Base-by-base conservation (phyloP, 2,888 invertebrate genomes). In the Cosmia trapezina region DNA sequence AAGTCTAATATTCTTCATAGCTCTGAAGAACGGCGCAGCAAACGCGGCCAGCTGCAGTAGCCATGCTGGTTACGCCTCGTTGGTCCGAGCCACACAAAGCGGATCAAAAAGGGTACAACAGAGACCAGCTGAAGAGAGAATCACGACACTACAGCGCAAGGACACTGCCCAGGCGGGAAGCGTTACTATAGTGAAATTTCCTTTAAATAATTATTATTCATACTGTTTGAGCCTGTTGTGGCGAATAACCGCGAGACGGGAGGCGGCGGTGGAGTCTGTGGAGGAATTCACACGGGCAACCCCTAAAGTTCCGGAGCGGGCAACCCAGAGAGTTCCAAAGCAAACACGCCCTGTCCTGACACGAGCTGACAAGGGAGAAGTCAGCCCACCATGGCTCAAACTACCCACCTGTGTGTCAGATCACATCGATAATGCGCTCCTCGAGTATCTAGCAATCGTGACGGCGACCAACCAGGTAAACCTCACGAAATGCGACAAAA, bases 331-430 rank as follows among this genome's bases (percentile, higher is more conserved):
- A 41, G 22, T 5, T 22, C 33, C 41, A 22, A 43, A 75, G 22
- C 43, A 62, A 3, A 12, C 12, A 57, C 45, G 14, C 7, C 78
- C 17, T 53, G 22, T 0, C 11, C 12, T 6, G 17, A 81, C 66
- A n/a, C 66, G 78, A 60, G 76, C 79, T 49, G 81, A 77, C n/a
- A 67, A 45, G 9, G 56, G 70, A 19, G 69, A 81, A 60, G 66
- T 79, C 49, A 59, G 0, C 11, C 51, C 51, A 19, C 81, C 81
- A 1, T 11, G 0, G 6, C 66, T 79, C 37, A 22, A 0, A 33
- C 2, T 7, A 7, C 41, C 53, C 6, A 4, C 1, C n/a, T 53
- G 51, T 43, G 43, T 67, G 51, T 4, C 53, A 47, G 73, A 79
- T 41, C 81, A 73, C 51, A 2, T 78, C 4, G 11, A 54, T 3